phyloP scores from a whole-genome alignment of 2,888 invertebrate genomes.

The Polyploca ridens region DNA sequence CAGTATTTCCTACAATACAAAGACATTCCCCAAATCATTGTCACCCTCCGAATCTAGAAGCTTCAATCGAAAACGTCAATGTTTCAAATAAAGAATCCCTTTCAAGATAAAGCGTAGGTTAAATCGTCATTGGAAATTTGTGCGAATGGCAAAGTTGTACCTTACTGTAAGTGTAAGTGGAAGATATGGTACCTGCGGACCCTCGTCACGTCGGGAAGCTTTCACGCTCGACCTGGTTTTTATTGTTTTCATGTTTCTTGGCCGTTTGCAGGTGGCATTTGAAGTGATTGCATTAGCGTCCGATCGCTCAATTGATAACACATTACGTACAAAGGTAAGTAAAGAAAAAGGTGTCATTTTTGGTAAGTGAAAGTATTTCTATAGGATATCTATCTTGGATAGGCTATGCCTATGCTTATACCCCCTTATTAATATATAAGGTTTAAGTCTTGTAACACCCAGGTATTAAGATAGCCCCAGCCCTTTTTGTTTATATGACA shows the following conservation, averaged over 20 bases:
- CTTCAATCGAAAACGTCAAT: not conserved
- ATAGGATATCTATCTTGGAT: too few relatives aligned
- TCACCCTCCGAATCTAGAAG: not conserved
- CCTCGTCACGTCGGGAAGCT: slow-evolving; percentile 30
- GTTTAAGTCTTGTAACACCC: too few relatives aligned
- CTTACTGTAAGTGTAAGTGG: not conserved
- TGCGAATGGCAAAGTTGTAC: not conserved
- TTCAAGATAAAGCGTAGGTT: not conserved
- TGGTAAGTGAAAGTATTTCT: too few relatives aligned
- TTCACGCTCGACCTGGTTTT: slow-evolving; percentile 32
- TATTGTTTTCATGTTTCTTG: slow-evolving; percentile 35
- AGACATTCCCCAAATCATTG: not conserved
- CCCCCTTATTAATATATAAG: too few relatives aligned
- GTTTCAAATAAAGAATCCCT: not conserved
- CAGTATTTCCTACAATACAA: not conserved
- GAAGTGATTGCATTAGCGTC: not conserved
- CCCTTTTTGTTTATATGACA: too few relatives aligned
- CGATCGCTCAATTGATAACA: not conserved
- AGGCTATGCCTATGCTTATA: too few relatives aligned
- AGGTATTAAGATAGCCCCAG: too few relatives aligned
- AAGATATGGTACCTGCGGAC: slow-evolving; percentile 19
- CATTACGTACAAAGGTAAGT: not conserved
- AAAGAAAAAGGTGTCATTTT: too few relatives aligned
- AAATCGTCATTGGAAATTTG: not conserved
- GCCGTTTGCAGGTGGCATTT: slow-evolving; percentile 19